Evolutionary conservation across 1,140 invertebrate genomes (phyloP).

Genomic region (Neodiprion pinetum): DNA sequence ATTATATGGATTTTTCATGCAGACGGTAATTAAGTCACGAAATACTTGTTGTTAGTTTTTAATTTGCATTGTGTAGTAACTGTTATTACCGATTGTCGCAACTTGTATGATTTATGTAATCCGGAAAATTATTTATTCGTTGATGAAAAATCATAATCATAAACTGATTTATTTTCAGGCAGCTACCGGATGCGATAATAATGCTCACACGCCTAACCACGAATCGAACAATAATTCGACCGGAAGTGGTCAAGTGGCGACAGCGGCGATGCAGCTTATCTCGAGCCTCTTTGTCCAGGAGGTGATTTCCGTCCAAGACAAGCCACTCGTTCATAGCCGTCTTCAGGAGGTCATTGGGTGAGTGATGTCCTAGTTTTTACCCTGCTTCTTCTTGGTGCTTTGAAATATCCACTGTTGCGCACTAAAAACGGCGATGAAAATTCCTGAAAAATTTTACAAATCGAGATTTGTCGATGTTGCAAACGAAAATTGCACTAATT

Average conservation of each 20-base stretch:
- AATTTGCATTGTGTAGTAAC: background rate
- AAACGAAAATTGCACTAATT: too few relatives aligned
- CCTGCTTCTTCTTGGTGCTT: too few relatives aligned
- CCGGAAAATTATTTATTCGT: background rate
- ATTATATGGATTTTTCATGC: background rate
- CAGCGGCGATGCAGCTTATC: slow-evolving; percentile 54
- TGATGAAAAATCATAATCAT: background rate
- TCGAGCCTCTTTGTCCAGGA: slow-evolving; percentile 54
- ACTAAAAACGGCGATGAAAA: too few relatives aligned
- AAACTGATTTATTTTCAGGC: slow-evolving; percentile 41
- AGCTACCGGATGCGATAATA: slow-evolving; percentile 51
- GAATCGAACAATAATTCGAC: slow-evolving; percentile 38
- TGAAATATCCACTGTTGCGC: too few relatives aligned
- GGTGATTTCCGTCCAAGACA: slow-evolving; percentile 40
- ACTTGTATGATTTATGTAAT: too few relatives aligned
- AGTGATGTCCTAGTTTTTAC: slow-evolving; percentile 30
- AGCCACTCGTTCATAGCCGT: slow-evolving; percentile 47
- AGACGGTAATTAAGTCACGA: background rate
- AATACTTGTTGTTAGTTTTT: background rate
- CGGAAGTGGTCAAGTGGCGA: slow-evolving; percentile 50
- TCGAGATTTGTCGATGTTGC: too few relatives aligned
- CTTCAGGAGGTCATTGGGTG: slow-evolving; percentile 58
- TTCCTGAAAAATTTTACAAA: too few relatives aligned
- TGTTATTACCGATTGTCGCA: background rate
- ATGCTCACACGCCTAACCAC: slow-evolving; percentile 47